Evolutionary conservation across 2,888 invertebrate species (phyloP), one percentile per base, ranked within the genome.

Genomic region (Torymus aiolomorphi): DNA sequence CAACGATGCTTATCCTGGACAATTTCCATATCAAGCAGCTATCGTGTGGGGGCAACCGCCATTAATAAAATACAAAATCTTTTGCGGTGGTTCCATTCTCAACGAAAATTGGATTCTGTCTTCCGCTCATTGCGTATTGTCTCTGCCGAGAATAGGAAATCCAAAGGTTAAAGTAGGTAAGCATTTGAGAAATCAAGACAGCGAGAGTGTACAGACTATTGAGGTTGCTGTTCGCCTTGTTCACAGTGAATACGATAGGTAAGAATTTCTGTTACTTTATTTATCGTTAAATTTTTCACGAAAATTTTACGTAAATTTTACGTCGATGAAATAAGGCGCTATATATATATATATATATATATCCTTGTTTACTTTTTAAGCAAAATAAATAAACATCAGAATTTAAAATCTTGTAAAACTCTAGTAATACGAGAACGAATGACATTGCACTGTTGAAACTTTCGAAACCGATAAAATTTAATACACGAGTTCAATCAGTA

Each of bases 21-120:
- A 89, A 10, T 91, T 91, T 8, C 92, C 92, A 0, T 91, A 90
- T 83, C 91, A 91, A 73, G 90, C 91, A 0, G 92, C 92, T 0
- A 81, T 92, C 57, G 90, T 89, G 84, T 84, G 86, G 82, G 89
- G 89, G 1, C 2, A 85, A 11, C 82, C 87, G 2, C 84, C 85
- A 1, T 31, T 85, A 69, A 4, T 80, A 1, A 11, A n/a, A 12
- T 54, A 31, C n/a, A 69, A 20, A 2, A 77, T 80, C 13, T 16
- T 80, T 31, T 85, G 84, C 16, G 84, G 83, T 14, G 84, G 83
- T 59, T 62, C 80, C 1, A 83, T 85, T 2, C 16, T 85, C 1
- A 79, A 70, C 16, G 73, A 61, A 0, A 42, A 75, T 18, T 84
- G 82, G 81, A 52, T 85, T n/a, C 61, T 85, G 42, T 83, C 84